These are phyloP conservation scores for Kryptolebias marmoratus DNA, from an alignment of 2,113 vertebrate genomes.

Conservation along the genomic window DNA sequence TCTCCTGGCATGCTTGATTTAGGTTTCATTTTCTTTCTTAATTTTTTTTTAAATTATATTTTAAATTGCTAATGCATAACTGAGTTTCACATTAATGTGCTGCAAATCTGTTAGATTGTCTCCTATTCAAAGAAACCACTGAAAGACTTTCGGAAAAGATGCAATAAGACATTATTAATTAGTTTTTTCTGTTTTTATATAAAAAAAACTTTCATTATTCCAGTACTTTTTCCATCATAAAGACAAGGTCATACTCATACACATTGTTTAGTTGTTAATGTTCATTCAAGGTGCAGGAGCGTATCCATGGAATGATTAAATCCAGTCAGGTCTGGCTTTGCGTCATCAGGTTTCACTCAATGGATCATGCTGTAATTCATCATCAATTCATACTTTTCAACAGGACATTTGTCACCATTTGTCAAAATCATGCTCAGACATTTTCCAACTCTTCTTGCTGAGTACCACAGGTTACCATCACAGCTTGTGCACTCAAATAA, in stretches of 20 bases:
- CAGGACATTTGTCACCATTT: constrained; percentile 74
- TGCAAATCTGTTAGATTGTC: constrained; percentile 50
- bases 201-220: constrained; percentile 19
- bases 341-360: constrained; percentile 53
- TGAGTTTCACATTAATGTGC: constrained; percentile 1
- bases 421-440: constrained; percentile 72
- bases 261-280: constrained; percentile 57
- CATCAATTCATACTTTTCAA: constrained; percentile 77
- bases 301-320: constrained; percentile 46
- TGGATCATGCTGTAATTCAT: constrained; percentile 67
- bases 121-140: constrained; percentile 41
- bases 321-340: constrained; percentile 59
- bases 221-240: constrained; percentile 31
- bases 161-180: constrained; percentile 15
- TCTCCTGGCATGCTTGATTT: constrained; percentile 64
- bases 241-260: constrained; percentile 27
- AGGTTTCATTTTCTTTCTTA: constrained; percentile 14
- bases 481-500: constrained; percentile 6
- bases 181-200: background rate
- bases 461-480: constrained; percentile 21
- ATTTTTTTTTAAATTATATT: no score
- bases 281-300: constrained; percentile 65
- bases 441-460: constrained; percentile 53
- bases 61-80: background rate
- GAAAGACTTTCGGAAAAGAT: constrained; percentile 26